Conservation (phyloP, 1,140 invertebrate species). For the Cataglyphis hispanica region DNA sequence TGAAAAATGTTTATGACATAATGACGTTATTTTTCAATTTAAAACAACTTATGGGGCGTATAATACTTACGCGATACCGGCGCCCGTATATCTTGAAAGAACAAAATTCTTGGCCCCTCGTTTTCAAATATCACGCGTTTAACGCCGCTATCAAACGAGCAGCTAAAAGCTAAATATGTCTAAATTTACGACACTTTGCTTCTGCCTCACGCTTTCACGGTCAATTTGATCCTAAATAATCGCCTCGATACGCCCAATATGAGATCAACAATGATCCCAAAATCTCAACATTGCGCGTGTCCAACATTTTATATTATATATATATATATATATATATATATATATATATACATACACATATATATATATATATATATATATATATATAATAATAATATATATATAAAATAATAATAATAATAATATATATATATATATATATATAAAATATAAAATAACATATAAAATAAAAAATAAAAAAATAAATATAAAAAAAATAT, state of each 20-base stretch:
- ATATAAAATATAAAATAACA: no score
- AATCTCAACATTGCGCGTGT: neutral
- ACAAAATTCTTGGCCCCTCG: neutral
- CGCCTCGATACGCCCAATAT: neutral
- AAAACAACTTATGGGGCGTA: neutral
- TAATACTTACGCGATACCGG: constrained; percentile 43
- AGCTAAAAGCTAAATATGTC: neutral
- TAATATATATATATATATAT: no score
- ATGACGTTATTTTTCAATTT: constrained; percentile 1
- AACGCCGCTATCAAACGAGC: constrained; percentile 1
- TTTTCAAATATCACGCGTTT: constrained; percentile 55
- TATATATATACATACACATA: no score
- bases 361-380: no score
- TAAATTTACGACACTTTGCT: constrained; percentile 49
- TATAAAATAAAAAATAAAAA: no score
- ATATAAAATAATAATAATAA: no score
- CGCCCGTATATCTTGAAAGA: constrained; percentile 64
- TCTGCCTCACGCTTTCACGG: constrained; percentile 13
- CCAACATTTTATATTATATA: neutral
- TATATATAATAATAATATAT: no score
- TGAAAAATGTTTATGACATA: neutral
- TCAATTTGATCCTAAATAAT: constrained; percentile 6
- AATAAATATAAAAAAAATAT: no score
- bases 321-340: no score
- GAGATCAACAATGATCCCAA: neutral